Evolutionary conservation across 1,140 invertebrate genomes (phyloP), one percentile per base, ranked within the genome.

Genomic region (Pararge aegeria): DNA sequence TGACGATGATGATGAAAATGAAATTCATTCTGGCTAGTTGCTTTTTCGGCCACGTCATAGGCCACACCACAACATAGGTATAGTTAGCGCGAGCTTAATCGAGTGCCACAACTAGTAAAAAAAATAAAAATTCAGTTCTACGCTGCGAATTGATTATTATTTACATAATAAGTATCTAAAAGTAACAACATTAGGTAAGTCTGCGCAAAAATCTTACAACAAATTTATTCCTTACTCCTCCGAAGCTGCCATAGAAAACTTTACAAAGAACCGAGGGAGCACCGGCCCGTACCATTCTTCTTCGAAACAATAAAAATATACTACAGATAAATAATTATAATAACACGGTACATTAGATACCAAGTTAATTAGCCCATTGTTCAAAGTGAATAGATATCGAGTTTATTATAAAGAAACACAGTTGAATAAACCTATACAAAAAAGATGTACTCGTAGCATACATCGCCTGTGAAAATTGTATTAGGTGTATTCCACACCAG

Each of bases 341-440:
- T 78, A 81, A 77, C 73, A 77, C 67, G 67, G 60, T 73, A 75
- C 58, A 80, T 78, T 73, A 76, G 76, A 75, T 79, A 78, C 73
- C 66, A 79, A 68, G 73, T 80, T 83, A 83, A 83, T 83, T 83
- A 81, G 68, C 61, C 80, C 65, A 83, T 83, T 83, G 80, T 83
- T 80, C 74, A 62, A 58, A 66, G 59, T 74, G 74, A 77, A 77
- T 74, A 74, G 74, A 77, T 73, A 75, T 76, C 73, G 61, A 61
- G 65, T 73, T 68, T 72, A 70, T 68, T 70, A 68, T 69, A 69
- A 73, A 74, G 66, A 71, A 66, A 75, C 63, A 57, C 59, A 65
- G 61, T 68, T 64, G 61, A 64, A 68, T 56, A 62, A 62, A 62
- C 60, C 53, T 24, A 62, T 24, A 67, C 56, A 67, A 75, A 67